Evolutionary conservation across 2,888 invertebrate genomes (phyloP).

Genomic region (Anthoptus insignis): DNA sequence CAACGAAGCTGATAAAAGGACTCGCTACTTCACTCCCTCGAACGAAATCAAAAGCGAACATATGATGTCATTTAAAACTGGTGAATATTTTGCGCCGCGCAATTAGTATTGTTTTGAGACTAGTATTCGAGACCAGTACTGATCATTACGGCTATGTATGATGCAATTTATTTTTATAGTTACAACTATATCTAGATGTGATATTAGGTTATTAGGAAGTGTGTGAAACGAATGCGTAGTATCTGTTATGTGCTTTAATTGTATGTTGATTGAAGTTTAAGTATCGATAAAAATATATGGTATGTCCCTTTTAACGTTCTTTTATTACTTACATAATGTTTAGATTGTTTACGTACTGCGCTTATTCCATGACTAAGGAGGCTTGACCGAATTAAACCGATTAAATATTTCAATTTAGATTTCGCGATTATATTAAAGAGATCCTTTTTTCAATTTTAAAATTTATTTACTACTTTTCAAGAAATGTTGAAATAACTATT

Average conservation of each 20-base stretch:
- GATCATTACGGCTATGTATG: background rate
- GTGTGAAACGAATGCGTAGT: background rate
- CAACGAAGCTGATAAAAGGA: constrained; percentile 18
- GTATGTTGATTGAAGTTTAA: constrained; percentile 11
- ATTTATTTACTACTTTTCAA: too few relatives aligned
- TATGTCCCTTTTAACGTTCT: constrained; percentile 2
- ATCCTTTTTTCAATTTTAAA: too few relatives aligned
- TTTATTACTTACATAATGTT: background rate
- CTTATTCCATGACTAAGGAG: too few relatives aligned
- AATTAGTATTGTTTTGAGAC: constrained; percentile 31
- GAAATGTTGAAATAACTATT: too few relatives aligned
- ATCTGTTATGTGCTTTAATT: constrained; percentile 2
- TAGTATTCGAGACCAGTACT: background rate
- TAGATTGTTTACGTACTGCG: too few relatives aligned
- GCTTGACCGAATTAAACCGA: too few relatives aligned
- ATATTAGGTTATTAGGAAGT: constrained; percentile 42
- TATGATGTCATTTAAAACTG: constrained; percentile 50
- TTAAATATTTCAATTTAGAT: too few relatives aligned
- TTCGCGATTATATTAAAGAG: too few relatives aligned
- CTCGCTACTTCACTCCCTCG: constrained; percentile 56
- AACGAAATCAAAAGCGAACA: constrained; percentile 57
- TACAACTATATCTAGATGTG: constrained; percentile 38
- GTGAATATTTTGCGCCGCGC: constrained; percentile 68
- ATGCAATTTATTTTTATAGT: constrained; percentile 1
- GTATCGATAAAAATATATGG: constrained; percentile 2